These are phyloP conservation scores for Dolichomitus sp. DNA, from an alignment of 2,888 invertebrate species.

Conservation along the genomic window DNA sequence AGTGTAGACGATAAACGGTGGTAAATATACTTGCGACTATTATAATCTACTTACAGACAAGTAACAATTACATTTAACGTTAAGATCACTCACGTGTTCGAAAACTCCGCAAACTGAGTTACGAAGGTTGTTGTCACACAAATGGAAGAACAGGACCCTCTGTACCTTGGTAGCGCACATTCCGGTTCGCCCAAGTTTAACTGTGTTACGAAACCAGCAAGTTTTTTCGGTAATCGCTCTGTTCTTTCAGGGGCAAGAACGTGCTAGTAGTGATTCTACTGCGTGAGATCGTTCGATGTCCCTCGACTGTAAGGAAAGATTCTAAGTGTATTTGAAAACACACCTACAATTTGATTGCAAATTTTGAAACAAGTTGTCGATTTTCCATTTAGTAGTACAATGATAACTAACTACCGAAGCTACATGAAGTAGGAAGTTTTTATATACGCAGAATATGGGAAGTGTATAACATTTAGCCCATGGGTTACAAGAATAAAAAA, in stretches of 20 bases:
- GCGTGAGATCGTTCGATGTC: no score
- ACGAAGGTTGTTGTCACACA: not conserved
- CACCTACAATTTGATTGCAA: no score
- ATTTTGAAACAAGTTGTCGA: no score
- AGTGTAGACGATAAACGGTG: no score
- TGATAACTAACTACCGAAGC: no score
- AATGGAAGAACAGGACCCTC: not conserved
- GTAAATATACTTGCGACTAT: not conserved
- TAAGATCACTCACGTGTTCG: not conserved
- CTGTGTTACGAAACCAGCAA: not conserved
- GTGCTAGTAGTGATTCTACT: not conserved
- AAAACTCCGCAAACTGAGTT: conserved; percentile 5
- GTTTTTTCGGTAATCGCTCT: not conserved
- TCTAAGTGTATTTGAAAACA: no score
- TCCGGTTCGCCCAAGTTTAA: not conserved
- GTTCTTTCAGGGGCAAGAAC: not conserved
- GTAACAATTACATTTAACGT: conserved; percentile 1
- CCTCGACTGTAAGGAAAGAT: no score
- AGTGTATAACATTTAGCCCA: no score
- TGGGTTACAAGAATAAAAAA: no score
- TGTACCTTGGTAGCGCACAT: not conserved
- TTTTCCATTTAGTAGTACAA: no score
- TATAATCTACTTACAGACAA: not conserved
- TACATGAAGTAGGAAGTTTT: no score
- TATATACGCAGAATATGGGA: no score